Evolutionary conservation across 2,888 invertebrate genomes (phyloP), one percentile per base, ranked within the genome.

Genomic region (Cylloceria caligata): DNA sequence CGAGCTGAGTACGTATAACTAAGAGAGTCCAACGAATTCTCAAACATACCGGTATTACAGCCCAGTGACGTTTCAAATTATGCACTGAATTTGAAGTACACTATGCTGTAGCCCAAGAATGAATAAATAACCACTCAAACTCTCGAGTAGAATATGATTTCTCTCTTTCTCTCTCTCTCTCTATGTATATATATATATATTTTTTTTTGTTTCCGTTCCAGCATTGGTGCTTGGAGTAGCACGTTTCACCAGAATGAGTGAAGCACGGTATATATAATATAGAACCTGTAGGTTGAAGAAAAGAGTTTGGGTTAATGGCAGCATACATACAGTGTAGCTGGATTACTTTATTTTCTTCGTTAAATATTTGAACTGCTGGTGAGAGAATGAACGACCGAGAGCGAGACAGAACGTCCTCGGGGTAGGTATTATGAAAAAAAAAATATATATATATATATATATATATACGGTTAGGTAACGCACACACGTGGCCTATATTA

Each of bases 331-430:
- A 52, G 39, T 65, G 71, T 65, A 52, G 65, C 74, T 42, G 69
- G 81, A 78, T 78, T 74, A 74, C 74, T 82, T 82, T 78, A 82
- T 82, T 82, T 82, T 78, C 78, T 74, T 71, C 81, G 78, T 78
- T 82, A 82, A 82, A 82, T 79, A 82, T 82, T 82, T 82, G 79
- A 81, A 62, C 74, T 60, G 49, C 49, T 42, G 65, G 55, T 47
- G 57, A 55, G 27, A 19, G 62, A 57, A 16, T 60, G 39, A 11
- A 36, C 16, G 57, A 27, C n/a, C 16, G 57, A 57, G 55, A 30
- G 27, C 4, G 42, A 16, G 55, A 57, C 13, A 45, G 11, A 21
- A 13, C 24, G 60, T 11, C 27, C n/a, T 4, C n/a, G 19, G 74
- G 69, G 34, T 75, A 47, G 55, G 67, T 67, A 67, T 67, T 79